Evolutionary conservation across 2,797 vertebrate genomes (phyloP), one percentile per base, ranked within the genome.

Genomic region (Telmatherina bonti): DNA sequence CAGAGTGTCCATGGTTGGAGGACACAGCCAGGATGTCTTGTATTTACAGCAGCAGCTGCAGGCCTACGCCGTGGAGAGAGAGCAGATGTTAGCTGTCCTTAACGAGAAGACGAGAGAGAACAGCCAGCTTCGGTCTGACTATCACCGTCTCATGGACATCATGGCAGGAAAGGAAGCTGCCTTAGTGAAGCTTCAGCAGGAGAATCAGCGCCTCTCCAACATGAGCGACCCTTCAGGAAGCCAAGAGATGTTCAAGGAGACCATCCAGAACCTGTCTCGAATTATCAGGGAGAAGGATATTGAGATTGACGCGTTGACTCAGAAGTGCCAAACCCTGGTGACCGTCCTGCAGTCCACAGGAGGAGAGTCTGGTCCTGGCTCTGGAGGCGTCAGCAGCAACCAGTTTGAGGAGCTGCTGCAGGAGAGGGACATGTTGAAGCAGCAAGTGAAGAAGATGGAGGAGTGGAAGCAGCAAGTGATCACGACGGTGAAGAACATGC

Each of bases 381-480:
- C 94, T 0, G 92, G 95, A 1, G 93, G 95, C 0, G 94, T 99
- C 72, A 99, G 96, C 74, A 99, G 97, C 89, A 98, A 98, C 85
- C 97, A 99, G 89, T 99, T 99, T 59, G 96, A 99, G 84, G 96
- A 99, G 74, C 95, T 99, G 57, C 88, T 99, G 3, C 96, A 97
- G 69, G 98, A 99, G 70, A 93, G 98, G 0, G 96, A 99, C 90
- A 95, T 93, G 0, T 87, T 99, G 54, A 98, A 98, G 69, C 98
- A 99, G 64, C 98, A 99, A 83, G 97, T 99, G 35, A 99, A 99
- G 92, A 99, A 99, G 89, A 97, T 99, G 96, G 97, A 99, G 27
- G 98, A 99, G 82, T 99, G 98, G 98, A 99, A 99, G 80, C 96
- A 98, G 70, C 98, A 99, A 80, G 98, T 99, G 58, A 98, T 99